Percentiles rank a stretch among this genome's conserved stretches.
These are phyloP conservation scores for Apodemia zela DNA, from an alignment of 2,888 invertebrate species.

Conservation along the genomic window DNA sequence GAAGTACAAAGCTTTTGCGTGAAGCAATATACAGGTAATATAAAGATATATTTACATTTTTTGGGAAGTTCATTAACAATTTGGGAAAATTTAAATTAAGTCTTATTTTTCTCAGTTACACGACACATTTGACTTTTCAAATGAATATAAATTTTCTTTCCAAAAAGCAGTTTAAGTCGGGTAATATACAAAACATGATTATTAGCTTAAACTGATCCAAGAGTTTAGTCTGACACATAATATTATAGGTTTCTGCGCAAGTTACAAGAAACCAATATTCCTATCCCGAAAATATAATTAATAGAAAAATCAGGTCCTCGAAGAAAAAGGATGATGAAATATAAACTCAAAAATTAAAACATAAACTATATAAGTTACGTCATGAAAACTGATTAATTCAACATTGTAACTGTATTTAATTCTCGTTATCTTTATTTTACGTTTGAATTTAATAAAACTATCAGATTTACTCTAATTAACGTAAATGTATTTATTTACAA, in stretches of 20 bases:
- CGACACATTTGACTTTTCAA: no score
- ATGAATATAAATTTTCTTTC: no score
- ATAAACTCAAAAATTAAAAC: neutral
- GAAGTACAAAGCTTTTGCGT: no score
- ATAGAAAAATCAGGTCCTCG: neutral
- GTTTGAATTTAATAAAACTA: constrained; percentile 36
- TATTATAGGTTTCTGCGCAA: no score
- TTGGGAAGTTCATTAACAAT: no score
- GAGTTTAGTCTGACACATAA: no score
- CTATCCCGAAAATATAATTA: neutral
- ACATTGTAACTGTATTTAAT: neutral
- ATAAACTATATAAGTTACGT: neutral
- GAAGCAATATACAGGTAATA: no score
- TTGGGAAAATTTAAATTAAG: no score
- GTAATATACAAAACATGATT: no score
- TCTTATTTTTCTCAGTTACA: no score
- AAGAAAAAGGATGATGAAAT: constrained; percentile 3
- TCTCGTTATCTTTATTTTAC: constrained; percentile 22
- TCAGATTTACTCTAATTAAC: constrained; percentile 50
- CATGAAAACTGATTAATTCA: neutral
- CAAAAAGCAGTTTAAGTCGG: no score
- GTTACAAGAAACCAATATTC: neutral
- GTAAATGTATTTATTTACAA: constrained; percentile 44
- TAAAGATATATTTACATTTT: no score
- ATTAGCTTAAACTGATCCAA: neutral